These are phyloP conservation scores for Drosophila carrolli DNA, from an alignment of 1,140 invertebrate genomes.

Conservation along the genomic window DNA sequence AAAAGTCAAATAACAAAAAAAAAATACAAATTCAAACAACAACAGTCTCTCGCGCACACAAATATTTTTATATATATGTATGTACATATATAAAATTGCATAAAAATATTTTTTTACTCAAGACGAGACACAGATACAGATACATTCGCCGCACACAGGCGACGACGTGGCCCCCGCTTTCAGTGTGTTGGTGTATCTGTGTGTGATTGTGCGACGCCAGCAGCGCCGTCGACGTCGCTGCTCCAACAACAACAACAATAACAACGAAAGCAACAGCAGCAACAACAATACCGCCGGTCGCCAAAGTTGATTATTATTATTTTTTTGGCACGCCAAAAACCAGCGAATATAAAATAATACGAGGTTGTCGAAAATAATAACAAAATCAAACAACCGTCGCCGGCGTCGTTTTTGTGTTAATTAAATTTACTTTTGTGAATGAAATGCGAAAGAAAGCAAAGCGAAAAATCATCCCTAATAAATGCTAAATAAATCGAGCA, in stretches of 20 bases:
- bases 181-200: slow-evolving; percentile 34
- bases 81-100: slow-evolving; percentile 75
- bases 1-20: slow-evolving; percentile 50
- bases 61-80: slow-evolving; percentile 56
- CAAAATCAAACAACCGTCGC: slow-evolving; percentile 53
- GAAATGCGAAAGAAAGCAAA: slow-evolving; percentile 83
- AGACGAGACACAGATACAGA: slow-evolving; percentile 27
- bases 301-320: slow-evolving; percentile 62
- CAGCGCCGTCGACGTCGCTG: slow-evolving; percentile 31
- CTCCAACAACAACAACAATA: slow-evolving; percentile 5
- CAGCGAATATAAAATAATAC: slow-evolving; percentile 35
- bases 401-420: slow-evolving; percentile 74
- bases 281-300: slow-evolving; percentile 13
- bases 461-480: slow-evolving; percentile 80
- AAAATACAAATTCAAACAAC: slow-evolving; percentile 52
- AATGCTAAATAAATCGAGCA: slow-evolving; percentile 74
- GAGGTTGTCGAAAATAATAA: slow-evolving; percentile 35
- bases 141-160: slow-evolving; percentile 37
- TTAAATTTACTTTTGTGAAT: slow-evolving; percentile 84
- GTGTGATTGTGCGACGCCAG: slow-evolving; percentile 42
- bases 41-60: slow-evolving; percentile 33
- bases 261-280: background rate
- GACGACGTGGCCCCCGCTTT: slow-evolving; percentile 68
- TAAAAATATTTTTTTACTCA: slow-evolving; percentile 81
- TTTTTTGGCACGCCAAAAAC: slow-evolving; percentile 72